Evolutionary conservation across 2,888 invertebrate species (phyloP), one percentile per base, ranked within the genome.

Genomic region (Lithodes maja): DNA sequence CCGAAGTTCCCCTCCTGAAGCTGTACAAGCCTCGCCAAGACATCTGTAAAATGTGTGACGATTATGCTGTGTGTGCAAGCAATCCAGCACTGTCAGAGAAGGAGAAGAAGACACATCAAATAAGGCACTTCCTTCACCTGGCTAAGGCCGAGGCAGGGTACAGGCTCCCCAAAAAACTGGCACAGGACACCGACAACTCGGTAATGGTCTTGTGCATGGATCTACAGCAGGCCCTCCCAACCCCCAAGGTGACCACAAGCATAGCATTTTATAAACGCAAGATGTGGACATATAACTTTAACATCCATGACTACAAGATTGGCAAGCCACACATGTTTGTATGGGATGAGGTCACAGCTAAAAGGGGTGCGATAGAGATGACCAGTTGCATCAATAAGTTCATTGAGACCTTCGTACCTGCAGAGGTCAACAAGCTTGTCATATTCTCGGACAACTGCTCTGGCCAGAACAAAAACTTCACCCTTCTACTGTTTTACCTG

Each of bases 261-360:
- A 77, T 77, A 9, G 52, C 50, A 2, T 77, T 77, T 50, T 77
- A 77, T n/a, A 77, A 77, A 50, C 5, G 50, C 5, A 77, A 77
- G 49, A 77, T 77, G 77, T 77, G 77, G 77, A 77, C 49, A 50
- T 17, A 49, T 77, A 77, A 77, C 77, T 49, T 77, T n/a, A 77
- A 77, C 49, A 77, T 77, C 33, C 77, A 77, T 77, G 77, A 77
- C 77, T 77, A 77, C 15, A 77, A 12, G 15, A 77, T 2, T 49
- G 77, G 77, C 33, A 77, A 49, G 15, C 3, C 49, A 17, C 77
- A 77, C 50, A 77, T 77, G 77, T 77, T 77, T 49, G 3, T 77
- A 5, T 77, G 77, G 77, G 77, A 77, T 77, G 33, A 77, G n/a
- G 77, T 77, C 5, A 49, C 77, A 49, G 77, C 77, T 50, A 77